Evolutionary conservation across 2,113 vertebrate genomes (phyloP).

Genomic region (Sinocyclocheilus maitianheensis): DNA sequence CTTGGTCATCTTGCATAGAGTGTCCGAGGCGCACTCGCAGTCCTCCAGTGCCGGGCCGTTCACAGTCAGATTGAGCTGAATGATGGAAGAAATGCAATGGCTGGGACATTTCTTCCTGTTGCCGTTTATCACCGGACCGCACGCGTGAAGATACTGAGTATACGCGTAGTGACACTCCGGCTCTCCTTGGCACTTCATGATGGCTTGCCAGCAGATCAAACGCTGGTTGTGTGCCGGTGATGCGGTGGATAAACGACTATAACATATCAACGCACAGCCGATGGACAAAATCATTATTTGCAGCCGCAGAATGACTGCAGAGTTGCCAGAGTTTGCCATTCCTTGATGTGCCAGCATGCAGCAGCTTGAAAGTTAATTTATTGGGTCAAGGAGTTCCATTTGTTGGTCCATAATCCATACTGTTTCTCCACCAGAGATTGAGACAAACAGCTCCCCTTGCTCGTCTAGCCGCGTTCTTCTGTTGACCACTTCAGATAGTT

Average conservation of each 20-base stretch:
- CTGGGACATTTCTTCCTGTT: conserved; percentile 85
- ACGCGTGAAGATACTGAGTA: conserved; percentile 85
- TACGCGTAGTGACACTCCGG: conserved; percentile 88
- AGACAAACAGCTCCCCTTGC: not conserved
- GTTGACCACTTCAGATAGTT: not conserved
- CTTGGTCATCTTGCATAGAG: conserved; percentile 83
- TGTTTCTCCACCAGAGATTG: not conserved
- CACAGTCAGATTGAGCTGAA: conserved; percentile 88
- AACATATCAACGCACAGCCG: conserved; percentile 48
- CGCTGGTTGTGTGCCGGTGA: conserved; percentile 78
- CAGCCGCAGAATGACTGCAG: conserved; percentile 56
- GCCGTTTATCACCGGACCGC: conserved; percentile 78
- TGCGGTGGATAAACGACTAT: conserved; percentile 62
- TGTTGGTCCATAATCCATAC: conserved; percentile 2
- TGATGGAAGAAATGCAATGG: conserved; percentile 90
- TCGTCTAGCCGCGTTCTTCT: not conserved
- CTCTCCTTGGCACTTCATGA: conserved; percentile 86
- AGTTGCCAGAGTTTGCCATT: conserved; percentile 62
- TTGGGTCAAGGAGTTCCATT: conserved; percentile 72
- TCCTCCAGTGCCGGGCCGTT: conserved; percentile 85
- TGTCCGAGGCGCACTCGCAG: conserved; percentile 88
- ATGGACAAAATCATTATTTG: conserved; percentile 41
- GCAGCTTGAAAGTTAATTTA: conserved; percentile 71
- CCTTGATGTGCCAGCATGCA: conserved; percentile 48
- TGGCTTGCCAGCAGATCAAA: conserved; percentile 90